A percentile compares a stretch with the other conserved stretches of the same genome.
Conservation (phyloP, 2,113 vertebrate genomes). For the Meles meles region DNA sequence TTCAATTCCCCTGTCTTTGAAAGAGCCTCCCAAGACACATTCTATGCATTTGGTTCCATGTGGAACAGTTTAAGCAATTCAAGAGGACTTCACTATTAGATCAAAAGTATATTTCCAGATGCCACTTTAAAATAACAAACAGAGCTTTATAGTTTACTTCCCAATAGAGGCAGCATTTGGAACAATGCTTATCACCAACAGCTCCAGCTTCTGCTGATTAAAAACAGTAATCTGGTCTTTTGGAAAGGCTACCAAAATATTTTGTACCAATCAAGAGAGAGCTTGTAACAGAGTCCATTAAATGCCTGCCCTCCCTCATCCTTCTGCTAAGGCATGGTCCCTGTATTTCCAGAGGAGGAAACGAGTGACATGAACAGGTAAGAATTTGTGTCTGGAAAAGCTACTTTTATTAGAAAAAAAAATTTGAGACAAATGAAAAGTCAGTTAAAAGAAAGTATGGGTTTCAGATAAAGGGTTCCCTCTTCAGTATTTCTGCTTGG, state of each 20-base stretch:
- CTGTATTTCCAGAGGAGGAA: not conserved
- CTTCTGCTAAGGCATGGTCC: not conserved
- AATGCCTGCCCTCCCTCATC: not conserved
- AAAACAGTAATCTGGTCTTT: not conserved
- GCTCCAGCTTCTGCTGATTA: not conserved
- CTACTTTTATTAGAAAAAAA: not conserved
- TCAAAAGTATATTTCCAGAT: slow-evolving; percentile 3
- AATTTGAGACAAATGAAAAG: not conserved
- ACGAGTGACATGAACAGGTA: not conserved
- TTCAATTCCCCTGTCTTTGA: not conserved
- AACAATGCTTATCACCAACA: slow-evolving; percentile 2
- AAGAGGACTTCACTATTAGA: not conserved
- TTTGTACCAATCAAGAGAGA: not conserved
- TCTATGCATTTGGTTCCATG: not conserved
- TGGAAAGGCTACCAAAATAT: not conserved
- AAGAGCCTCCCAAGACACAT: not conserved
- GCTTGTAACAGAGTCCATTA: not conserved
- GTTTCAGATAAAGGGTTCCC: not conserved
- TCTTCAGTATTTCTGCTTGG: not conserved
- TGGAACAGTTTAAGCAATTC: not conserved
- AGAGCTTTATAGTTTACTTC: not conserved
- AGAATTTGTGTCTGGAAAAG: not conserved
- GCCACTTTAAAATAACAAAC: slow-evolving; percentile 19
- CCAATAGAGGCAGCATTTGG: not conserved
- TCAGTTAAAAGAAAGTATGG: not conserved